phyloP scores from a whole-genome alignment of 1,140 invertebrate genomes.

The Polyergus mexicanus region DNA sequence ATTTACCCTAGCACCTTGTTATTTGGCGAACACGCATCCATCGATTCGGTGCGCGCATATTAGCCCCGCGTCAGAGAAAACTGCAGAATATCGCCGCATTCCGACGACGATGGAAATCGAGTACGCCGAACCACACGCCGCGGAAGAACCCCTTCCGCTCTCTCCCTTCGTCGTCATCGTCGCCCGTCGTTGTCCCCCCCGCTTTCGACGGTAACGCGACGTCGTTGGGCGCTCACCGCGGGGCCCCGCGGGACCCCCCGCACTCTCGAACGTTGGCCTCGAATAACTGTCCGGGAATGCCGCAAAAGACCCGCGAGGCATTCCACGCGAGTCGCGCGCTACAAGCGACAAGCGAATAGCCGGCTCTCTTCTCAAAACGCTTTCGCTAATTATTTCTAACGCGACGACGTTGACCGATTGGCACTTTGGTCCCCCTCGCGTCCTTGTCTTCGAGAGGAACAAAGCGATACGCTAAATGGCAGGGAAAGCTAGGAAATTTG shows the following conservation, averaged over 20 bases:
- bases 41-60: constrained; percentile 16
- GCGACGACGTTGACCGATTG: constrained; percentile 1
- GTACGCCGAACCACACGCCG: constrained; percentile 13
- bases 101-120: constrained; percentile 45
- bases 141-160: neutral
- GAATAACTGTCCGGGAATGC: constrained; percentile 74
- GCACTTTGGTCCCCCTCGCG: neutral
- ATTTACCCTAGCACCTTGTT: constrained; percentile 56
- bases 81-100: constrained; percentile 38
- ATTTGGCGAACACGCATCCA: constrained; percentile 53
- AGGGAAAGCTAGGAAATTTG: neutral
- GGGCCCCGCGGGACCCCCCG: constrained; percentile 23
- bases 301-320: constrained; percentile 72
- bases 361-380: neutral
- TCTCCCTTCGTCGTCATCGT: constrained; percentile 3
- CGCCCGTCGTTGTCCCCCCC: neutral
- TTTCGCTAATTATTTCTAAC: constrained; percentile 66
- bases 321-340: constrained; percentile 61
- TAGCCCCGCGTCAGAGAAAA: constrained; percentile 42
- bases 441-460: neutral
- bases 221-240: neutral
- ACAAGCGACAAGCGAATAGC: constrained; percentile 52
- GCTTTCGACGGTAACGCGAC: constrained; percentile 56
- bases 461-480: neutral
- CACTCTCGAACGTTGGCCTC: constrained; percentile 74